Conservation (phyloP, 1,140 invertebrate genomes). For the Scaptomyza pallida region DNA sequence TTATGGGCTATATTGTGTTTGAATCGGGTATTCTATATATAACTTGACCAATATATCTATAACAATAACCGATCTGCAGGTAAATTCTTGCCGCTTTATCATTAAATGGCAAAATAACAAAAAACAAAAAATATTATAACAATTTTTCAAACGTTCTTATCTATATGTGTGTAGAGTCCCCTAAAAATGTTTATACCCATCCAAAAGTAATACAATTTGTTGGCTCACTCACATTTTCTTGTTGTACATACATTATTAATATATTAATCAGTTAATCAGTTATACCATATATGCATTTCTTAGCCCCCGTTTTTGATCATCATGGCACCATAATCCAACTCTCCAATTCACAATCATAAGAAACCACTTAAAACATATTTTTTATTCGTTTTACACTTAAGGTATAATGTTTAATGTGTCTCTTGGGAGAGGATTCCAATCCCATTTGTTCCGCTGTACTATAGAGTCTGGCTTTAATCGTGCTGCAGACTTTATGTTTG, state of each 20-base stretch:
- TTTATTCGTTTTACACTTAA: too few species aligned
- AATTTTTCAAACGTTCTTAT: conserved; percentile 35
- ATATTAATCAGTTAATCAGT: conserved; percentile 4
- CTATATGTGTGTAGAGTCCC: conserved; percentile 13
- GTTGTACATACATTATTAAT: conserved; percentile 2
- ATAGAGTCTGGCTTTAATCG: background rate
- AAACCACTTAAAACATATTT: too few species aligned
- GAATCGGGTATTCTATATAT: conserved; percentile 41
- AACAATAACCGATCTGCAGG: conserved; percentile 57
- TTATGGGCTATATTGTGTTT: conserved; percentile 29
- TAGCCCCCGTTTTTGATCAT: background rate
- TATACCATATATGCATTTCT: conserved; percentile 1
- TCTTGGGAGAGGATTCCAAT: background rate
- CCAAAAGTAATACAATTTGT: conserved; percentile 16
- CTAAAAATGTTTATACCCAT: conserved; percentile 4
- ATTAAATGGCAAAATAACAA: conserved; percentile 57
- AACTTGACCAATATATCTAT: conserved; percentile 39
- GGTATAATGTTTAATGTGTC: too few species aligned
- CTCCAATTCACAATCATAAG: background rate
- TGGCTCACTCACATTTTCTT: conserved; percentile 9
- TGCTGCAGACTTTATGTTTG: background rate
- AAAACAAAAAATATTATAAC: conserved; percentile 16
- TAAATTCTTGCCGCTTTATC: conserved; percentile 68
- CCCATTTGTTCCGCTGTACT: background rate
- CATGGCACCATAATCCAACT: background rate